phyloP scores from a whole-genome alignment of 2,797 vertebrate species.

The Vultur gryphus region DNA sequence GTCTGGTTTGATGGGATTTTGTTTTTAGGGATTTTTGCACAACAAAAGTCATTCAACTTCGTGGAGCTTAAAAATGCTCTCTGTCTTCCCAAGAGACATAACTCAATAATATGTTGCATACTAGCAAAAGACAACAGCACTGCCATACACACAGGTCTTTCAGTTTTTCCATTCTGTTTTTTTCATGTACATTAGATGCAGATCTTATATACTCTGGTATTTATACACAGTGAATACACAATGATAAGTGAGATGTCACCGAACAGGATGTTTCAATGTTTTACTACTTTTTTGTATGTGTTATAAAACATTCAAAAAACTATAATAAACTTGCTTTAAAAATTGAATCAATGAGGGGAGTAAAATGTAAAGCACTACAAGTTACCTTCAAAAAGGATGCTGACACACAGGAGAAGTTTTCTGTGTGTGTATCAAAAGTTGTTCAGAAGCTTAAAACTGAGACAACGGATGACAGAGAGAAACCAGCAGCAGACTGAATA shows the following conservation, averaged over 20 bases:
- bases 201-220: neutral
- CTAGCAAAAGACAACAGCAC: neutral
- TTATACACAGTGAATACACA: neutral
- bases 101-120: neutral
- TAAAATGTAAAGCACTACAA: neutral
- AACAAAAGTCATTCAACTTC: constrained; percentile 33
- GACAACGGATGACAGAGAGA: neutral
- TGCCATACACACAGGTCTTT: neutral
- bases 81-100: constrained; percentile 23
- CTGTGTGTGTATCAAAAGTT: neutral
- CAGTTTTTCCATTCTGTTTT: neutral
- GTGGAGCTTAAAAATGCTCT: constrained; percentile 25
- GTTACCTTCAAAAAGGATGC: neutral
- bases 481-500: neutral
- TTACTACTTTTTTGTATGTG: neutral
- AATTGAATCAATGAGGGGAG: neutral
- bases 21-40: constrained; percentile 29
- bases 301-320: neutral
- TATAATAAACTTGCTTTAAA: neutral
- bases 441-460: neutral
- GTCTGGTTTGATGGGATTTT: constrained; percentile 38
- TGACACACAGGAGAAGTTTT: neutral
- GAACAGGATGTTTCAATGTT: neutral
- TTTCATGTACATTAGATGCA: neutral
- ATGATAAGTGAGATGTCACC: neutral